Percentiles rank a stretch among this genome's conserved stretches.
These are phyloP conservation scores for Altica lythri DNA, from an alignment of 2,888 invertebrate genomes.

Conservation along the genomic window DNA sequence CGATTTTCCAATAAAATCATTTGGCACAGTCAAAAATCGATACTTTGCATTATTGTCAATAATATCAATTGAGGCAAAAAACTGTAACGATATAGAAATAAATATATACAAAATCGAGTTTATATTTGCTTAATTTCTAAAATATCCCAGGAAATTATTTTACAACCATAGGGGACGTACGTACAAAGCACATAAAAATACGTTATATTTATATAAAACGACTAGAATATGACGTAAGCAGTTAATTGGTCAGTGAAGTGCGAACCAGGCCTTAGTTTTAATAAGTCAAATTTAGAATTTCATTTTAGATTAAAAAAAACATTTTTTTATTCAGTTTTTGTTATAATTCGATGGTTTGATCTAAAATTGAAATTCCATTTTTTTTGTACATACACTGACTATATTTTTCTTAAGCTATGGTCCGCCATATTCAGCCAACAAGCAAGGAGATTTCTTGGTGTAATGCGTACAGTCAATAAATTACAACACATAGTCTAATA, in stretches of 20 bases:
- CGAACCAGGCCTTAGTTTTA: conserved; percentile 45
- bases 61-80: conserved; percentile 18
- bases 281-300: conserved; percentile 5
- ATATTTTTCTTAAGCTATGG: conserved; percentile 47
- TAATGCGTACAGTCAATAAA: conserved; percentile 54
- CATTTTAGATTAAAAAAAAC: neutral
- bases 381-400: no score
- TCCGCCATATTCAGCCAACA: conserved; percentile 58
- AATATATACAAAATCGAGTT: conserved; percentile 25
- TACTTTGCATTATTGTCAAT: conserved; percentile 22
- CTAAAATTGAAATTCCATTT: no score
- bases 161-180: conserved; percentile 53
- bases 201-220: conserved; percentile 57
- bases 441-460: conserved; percentile 54
- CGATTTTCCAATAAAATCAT: conserved; percentile 14
- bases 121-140: conserved; percentile 20
- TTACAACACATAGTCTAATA: conserved; percentile 48
- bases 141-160: conserved; percentile 34
- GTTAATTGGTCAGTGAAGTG: conserved; percentile 52
- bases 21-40: conserved; percentile 23
- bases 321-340: neutral
- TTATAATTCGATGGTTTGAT: no score
- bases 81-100: conserved; percentile 1
- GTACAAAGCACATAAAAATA: conserved; percentile 58
- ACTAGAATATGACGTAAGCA: conserved; percentile 56